Base-by-base conservation (phyloP, 2,113 vertebrate species). In the Grallaria varia region DNA sequence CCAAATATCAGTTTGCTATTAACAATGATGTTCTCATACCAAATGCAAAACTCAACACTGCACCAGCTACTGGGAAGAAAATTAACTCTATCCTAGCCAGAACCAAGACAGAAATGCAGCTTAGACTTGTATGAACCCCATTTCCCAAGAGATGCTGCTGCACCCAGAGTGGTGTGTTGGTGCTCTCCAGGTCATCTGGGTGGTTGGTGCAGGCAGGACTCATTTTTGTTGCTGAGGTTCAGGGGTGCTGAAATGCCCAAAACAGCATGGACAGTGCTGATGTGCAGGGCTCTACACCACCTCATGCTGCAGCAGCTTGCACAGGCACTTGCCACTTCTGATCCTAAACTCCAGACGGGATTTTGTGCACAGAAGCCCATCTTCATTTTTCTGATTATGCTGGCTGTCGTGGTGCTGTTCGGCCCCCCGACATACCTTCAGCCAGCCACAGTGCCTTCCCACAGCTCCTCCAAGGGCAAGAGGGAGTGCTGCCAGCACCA, bases 261-360 rank as follows among this genome's bases (percentile, higher is more conserved):
- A 8, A 31, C 1, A 2, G 33, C 7, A 24, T 1, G 18, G 39
- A 13, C 39, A n/a, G 22, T 0, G 2, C 40, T 60, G 21, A 31
- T 15, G 10, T 24, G 4, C 44, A 6, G 27, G 44, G 50, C 49
- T 47, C 27, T 13, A 14, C 25, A n/a, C 9, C 12, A 27, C 17
- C 20, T 39, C 2, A 10, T 4, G 8, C 39, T 53, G 44, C 23
- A 75, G 55, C 44, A 31, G 12, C 5, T 14, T 27, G 2, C 12
- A 9, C 6, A 37, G 49, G 8, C 12, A 7, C 20, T 19, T 42
- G 42, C 4, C 0, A 9, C 21, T 10, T 69, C 62, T 42, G 20
- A 40, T 55, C 10, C 63, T 42, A 39, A 53, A 4, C 5, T n/a
- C 58, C 19, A 55, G 63, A 74, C 37, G 12, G 8, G n/a, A 31